phyloP scores from a whole-genome alignment of 2,113 vertebrate species.

The Hystrix brachyura region DNA sequence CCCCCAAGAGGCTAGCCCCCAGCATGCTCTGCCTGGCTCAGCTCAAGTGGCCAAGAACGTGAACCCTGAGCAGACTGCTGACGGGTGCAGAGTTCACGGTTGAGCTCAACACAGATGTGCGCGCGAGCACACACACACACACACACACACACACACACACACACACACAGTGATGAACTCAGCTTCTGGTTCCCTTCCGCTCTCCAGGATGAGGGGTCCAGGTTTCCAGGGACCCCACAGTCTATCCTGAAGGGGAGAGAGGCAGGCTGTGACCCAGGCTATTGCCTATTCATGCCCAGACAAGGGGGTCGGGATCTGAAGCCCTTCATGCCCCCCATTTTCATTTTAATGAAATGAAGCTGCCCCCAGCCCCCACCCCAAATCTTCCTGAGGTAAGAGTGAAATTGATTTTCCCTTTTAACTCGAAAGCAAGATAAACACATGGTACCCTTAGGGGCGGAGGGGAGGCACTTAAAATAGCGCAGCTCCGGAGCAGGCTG shows the following conservation, averaged over 20 bases:
- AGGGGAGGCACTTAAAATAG: conserved; percentile 85
- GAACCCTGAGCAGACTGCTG: neutral
- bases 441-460: conserved; percentile 84
- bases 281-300: conserved; percentile 43
- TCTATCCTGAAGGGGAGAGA: neutral
- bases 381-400: conserved; percentile 81
- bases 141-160: neutral
- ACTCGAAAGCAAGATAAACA: conserved; percentile 85
- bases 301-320: neutral
- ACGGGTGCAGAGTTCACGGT: neutral
- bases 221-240: neutral
- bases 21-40: neutral
- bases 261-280: neutral
- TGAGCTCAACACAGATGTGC: neutral
- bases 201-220: neutral
- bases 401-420: conserved; percentile 86
- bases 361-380: conserved; percentile 12
- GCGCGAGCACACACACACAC: neutral
- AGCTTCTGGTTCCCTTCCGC: neutral
- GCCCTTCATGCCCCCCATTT: conserved; percentile 31
- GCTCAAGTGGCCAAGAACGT: neutral
- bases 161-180: neutral
- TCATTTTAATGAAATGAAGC: conserved; percentile 69
- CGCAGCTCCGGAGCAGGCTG: conserved; percentile 80
- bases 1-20: neutral